phyloP scores from a whole-genome alignment of 92 coral and sea anemone species.

The Muricea muricata region DNA sequence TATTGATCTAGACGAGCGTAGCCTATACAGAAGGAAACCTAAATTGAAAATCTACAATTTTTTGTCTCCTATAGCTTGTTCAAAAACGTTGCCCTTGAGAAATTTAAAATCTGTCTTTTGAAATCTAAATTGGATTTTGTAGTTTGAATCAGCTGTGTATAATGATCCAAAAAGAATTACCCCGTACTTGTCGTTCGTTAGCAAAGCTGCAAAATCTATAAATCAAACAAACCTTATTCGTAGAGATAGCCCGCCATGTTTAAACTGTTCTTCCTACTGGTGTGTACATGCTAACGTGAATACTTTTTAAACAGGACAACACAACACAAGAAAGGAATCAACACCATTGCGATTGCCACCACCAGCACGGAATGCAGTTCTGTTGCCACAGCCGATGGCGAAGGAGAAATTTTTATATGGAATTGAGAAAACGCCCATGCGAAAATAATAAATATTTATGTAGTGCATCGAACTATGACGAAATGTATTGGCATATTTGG shows the following conservation, averaged over 20 bases:
- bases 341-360: conserved; percentile 25
- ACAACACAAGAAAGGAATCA: conserved; percentile 69
- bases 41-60: neutral
- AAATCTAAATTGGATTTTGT: no score
- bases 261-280: no score
- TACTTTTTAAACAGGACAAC: conserved; percentile 62
- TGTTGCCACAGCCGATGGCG: conserved; percentile 34
- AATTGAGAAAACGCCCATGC: neutral
- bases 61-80: neutral
- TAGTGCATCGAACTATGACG: neutral
- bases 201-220: no score
- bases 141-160: no score
- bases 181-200: no score
- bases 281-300: no score
- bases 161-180: no score
- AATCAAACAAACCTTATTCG: no score
- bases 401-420: conserved; percentile 20
- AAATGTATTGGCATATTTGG: neutral
- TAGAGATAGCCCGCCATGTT: no score
- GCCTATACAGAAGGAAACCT: neutral
- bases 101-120: no score
- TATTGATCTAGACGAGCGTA: neutral
- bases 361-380: neutral
- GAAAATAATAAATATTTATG: neutral
- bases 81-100: neutral